These are phyloP conservation scores for Ornithoptera alexandrae DNA, from an alignment of 2,888 invertebrate species.

Conservation along the genomic window DNA sequence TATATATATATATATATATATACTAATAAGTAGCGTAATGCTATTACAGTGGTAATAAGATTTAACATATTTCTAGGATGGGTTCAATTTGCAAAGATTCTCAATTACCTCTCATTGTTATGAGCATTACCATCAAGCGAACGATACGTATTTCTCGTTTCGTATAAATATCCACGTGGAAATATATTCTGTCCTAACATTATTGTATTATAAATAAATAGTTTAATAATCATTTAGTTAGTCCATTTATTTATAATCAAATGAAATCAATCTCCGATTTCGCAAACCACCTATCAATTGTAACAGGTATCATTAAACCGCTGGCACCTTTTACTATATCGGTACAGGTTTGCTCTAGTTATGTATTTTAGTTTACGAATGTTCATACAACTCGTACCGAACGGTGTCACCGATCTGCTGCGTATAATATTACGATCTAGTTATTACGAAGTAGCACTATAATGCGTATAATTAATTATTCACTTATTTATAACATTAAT, in stretches of 20 bases:
- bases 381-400: constrained; percentile 4
- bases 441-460: background rate
- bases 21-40: too few species aligned
- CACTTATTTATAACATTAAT: too few species aligned
- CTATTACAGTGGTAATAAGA: too few species aligned
- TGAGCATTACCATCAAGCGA: too few species aligned
- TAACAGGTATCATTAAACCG: constrained; percentile 16
- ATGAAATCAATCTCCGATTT: background rate
- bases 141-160: too few species aligned
- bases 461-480: background rate
- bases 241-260: background rate
- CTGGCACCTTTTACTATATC: background rate
- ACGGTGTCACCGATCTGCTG: background rate
- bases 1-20: too few species aligned
- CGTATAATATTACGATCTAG: background rate
- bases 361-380: constrained; percentile 3
- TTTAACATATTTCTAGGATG: too few species aligned
- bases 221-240: background rate
- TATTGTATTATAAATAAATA: too few species aligned
- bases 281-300: constrained; percentile 16
- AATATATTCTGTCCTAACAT: too few species aligned
- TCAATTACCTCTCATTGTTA: too few species aligned
- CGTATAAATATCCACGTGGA: too few species aligned
- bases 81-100: too few species aligned
- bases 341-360: constrained; percentile 1